Evolutionary conservation across 2,113 vertebrate species (phyloP).

Genomic region (Dicaeum eximium): DNA sequence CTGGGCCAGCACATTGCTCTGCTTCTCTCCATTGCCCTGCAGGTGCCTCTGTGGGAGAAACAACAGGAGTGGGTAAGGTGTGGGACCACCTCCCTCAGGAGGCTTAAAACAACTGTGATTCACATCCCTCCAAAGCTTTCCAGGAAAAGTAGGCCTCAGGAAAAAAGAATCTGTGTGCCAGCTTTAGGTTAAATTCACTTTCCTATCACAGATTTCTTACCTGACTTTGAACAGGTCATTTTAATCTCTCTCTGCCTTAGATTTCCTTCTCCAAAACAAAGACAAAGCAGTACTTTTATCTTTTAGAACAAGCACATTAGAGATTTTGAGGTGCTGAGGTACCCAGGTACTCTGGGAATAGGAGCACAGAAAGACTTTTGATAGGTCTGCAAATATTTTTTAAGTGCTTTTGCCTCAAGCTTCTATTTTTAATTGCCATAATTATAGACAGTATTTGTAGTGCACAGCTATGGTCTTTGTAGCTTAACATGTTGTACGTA

Average conservation of each 20-base stretch:
- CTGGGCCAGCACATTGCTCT: not conserved
- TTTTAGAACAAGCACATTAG: conserved; percentile 21
- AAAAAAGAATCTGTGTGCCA: not conserved
- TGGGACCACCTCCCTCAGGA: not conserved
- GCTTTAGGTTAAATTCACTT: conserved; percentile 10
- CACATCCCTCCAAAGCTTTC: not conserved
- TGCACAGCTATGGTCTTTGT: not conserved
- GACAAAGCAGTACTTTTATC: conserved; percentile 23
- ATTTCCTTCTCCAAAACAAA: conserved; percentile 6
- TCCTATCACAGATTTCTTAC: not conserved
- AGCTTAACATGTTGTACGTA: not conserved
- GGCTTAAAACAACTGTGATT: not conserved
- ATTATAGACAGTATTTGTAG: not conserved
- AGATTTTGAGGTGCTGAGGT: conserved; percentile 33
- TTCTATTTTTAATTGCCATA: conserved; percentile 29
- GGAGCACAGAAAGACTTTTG: not conserved
- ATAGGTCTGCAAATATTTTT: conserved; percentile 48
- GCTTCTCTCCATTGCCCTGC: not conserved
- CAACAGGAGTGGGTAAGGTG: not conserved
- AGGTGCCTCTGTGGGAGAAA: not conserved
- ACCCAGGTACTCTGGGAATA: not conserved
- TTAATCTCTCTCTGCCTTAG: conserved; percentile 20
- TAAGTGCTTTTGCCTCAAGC: conserved; percentile 5
- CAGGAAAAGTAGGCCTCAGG: not conserved
- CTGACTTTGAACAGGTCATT: conserved; percentile 39